Evolutionary conservation across 2,888 invertebrate genomes (phyloP), one percentile per base, ranked within the genome.

Genomic region (Ormyrus thymus): DNA sequence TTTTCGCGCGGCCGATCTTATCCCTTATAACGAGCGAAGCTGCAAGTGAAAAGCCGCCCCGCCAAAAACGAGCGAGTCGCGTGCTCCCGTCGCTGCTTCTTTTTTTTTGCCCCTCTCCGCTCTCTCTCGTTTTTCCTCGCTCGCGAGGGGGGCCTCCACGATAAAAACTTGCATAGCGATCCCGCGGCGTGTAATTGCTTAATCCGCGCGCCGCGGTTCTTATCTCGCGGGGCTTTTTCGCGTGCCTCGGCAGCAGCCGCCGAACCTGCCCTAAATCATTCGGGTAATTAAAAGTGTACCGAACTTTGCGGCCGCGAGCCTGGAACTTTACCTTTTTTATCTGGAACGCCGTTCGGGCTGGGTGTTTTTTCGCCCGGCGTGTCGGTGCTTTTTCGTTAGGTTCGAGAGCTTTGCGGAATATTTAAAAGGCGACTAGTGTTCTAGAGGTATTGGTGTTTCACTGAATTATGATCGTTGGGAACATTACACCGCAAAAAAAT

Each of bases 61-160:
- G 45, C 45, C n/a, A 62, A 72, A 76, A 76, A 76, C 72, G 79
- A 76, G 79, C 76, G 68, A 62, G 72, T 79, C 76, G 79, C 79
- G 79, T 79, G 79, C 65, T 46, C 13, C 50, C 9, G 1, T 48
- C 56, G 59, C 53, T 58, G 58, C 62, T 46, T 13, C 53, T 51
- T 65, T 48, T 46, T 13, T 9, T 61, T 45, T 51, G 11, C 43
- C 48, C 10, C 72, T 11, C 51, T 58, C n/a, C n/a, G 9, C n/a
- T 15, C 56, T 56, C 13, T 56, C 56, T 56, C 13, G 56, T n/a
- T 56, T 7, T n/a, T 56, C n/a, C 59, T 59, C 58, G 13, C 46
- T 3, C 46, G n/a, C 43, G 48, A 7, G 29, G 9, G 13, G 9
- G 59, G 43, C 9, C 5, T 6, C 6, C 8, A 48, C 46, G 64